Evolutionary conservation across 1,140 invertebrate genomes (phyloP), one percentile per base, ranked within the genome.

Genomic region (Sycophila sp.): DNA sequence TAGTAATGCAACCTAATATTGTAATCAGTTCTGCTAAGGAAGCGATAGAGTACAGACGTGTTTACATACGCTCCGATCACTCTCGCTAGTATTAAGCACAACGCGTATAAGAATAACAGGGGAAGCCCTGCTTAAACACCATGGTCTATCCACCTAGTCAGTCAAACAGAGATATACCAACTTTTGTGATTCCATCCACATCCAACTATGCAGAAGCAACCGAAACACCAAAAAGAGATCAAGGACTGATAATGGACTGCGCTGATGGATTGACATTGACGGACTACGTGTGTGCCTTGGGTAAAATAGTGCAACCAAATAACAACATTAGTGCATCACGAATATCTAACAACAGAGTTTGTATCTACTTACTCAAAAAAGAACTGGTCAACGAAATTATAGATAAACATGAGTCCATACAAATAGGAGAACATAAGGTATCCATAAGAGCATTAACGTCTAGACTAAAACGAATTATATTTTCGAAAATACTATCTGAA

Each of bases 311-410:
- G 1, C n/a, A 69, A 38, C 42, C 71, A 51, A 6, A 10, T 0
- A 58, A 73, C 6, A 65, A 69, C 30, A 68, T 19, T 34, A 64
- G 62, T 26, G 71, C 58, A 5, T 73, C 66, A 2, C 49, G 49
- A 15, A 69, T 69, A 1, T 59, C 66, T 0, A 69, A 69, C 19
- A 59, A 51, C 32, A 13, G 32, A 45, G 56, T 69, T 28, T 69
- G 53, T n/a, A 30, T 73, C 5, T 65, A 65, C 26, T 13, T 73
- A 1, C 28, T 36, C 0, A 59, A 17, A n/a, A 64, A 51, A 32
- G 45, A 65, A 11, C 26, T 59, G 1, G 59, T 65, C 2, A 45
- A 69, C 4, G 28, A 47, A n/a, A 32, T 64, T 34, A 69, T 26
- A 1, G 59, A 69, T 10, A 49, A 45, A 2, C 36, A 34, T 17